Evolutionary conservation across 2,888 invertebrate genomes (phyloP), one percentile per base, ranked within the genome.

Genomic region (Ectemnius continuus): DNA sequence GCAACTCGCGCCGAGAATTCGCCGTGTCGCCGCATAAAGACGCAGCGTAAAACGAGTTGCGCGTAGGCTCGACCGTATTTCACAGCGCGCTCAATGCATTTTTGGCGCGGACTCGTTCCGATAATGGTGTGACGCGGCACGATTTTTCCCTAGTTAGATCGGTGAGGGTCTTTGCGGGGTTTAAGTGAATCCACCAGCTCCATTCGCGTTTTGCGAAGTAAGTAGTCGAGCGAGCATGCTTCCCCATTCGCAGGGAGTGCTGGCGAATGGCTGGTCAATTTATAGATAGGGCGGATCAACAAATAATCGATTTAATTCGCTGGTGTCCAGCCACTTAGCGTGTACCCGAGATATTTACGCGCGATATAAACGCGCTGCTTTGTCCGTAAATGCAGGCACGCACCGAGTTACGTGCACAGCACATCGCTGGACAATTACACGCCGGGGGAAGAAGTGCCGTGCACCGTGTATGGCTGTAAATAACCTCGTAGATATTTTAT

Each of bases 221-320:
- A 36, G 8, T 8, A 36, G 11, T 52, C 52, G 52, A 52, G 14
- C 16, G 52, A 52, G 52, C 52, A 23, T 3, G 23, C n/a, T 16
- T 14, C 52, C 5, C 16, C 16, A 16, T 52, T 52, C 52, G 52
- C 52, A 16, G 1, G 52, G n/a, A 14, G 6, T 52, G 2, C 8
- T 52, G 36, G 20, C 13, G 18, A 47, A 52, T 26, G 36, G 63
- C 3, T n/a, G 18, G 13, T 47, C 63, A 68, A 62, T 36, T 62
- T 71, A 70, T 60, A 65, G 16, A 11, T 57, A 47, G 20, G 45
- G 5, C 47, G 18, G 28, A 46, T 59, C 58, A 61, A 8, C 67
- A 58, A 61, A 65, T 69, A 76, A 72, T 57, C 74, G 59, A 72
- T 73, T 79, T 76, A 76, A 79, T 79, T 74, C 68, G 67, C 67